Base-by-base conservation (phyloP, 2,888 invertebrate genomes). In the Tetranychus piercei region DNA sequence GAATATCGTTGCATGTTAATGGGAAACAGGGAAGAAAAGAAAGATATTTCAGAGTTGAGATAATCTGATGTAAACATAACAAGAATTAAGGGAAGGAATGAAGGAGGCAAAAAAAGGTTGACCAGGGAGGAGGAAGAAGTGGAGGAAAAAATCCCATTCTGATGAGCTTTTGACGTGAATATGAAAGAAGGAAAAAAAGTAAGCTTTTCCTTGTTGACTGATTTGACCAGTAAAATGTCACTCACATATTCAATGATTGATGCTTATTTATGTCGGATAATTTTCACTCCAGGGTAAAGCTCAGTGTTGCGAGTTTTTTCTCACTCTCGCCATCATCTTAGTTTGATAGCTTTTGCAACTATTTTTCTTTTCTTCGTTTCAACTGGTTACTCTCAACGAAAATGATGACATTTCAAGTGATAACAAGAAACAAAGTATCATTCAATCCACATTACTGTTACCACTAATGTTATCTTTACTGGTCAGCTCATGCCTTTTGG, bases 271-370 rank as follows among this genome's bases (percentile, higher is more conserved):
- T 55, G 15, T 55, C 55, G 55, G 55, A 55, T 55, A 55, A 55
- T 55, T 55, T 55, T 55, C 55, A 55, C 55, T 55, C 55, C 55
- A 55, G 55, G 55, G 55, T 55, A 55, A 55, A 55, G 55, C 55
- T 55, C 55, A 55, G 6, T 15, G 15, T 55, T 55, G 11, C 15
- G 9, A 55, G 15, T 55, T 15, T 15, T 55, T 55, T 55, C 9
- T 55, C 15, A 15, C 55, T 55, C 45, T 55, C 55, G 7, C 6
- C 34, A 5, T 34, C 34, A 34, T 34, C 34, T 34, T 34, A 34
- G 34, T 34, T 34, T 1, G 34, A 34, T 34, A 34, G 5, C 34
- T 34, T 34, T 55, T 55, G 55, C 15, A 9, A 55, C 15, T 15
- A 55, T 55, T 55, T 7, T 15, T 55, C 55, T 55, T 55, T 55